These are phyloP conservation scores for Brachypteracias leptosomus DNA, from an alignment of 2,113 vertebrate species.

Conservation along the genomic window DNA sequence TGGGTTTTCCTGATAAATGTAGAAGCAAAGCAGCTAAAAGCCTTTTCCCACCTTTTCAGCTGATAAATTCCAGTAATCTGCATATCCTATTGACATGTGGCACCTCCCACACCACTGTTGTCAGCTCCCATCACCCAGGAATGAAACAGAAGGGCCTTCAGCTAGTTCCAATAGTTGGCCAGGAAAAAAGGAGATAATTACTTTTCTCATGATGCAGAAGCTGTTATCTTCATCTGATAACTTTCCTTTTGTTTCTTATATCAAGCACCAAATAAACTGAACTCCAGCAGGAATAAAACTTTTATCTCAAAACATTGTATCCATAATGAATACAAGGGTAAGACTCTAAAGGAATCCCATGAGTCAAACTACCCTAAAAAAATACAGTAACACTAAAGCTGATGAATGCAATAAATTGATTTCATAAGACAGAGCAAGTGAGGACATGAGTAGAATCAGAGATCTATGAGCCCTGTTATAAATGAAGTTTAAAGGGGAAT, in stretches of 20 bases:
- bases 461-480: not conserved
- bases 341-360: not conserved
- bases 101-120: not conserved
- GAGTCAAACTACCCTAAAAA: not conserved
- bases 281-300: not conserved
- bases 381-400: not conserved
- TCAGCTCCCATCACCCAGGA: not conserved
- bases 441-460: not conserved
- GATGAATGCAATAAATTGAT: not conserved
- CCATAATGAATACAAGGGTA: not conserved
- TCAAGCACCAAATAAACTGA: not conserved
- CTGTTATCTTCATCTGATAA: not conserved
- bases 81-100: fast-evolving
- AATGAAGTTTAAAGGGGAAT: not conserved
- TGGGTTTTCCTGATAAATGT: not conserved
- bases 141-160: not conserved
- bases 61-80: not conserved
- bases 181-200: not conserved
- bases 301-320: not conserved
- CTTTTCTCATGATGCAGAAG: not conserved
- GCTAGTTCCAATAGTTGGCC: not conserved
- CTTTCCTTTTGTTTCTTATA: not conserved
- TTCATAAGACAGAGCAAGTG: not conserved
- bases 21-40: not conserved
- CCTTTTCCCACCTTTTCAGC: not conserved